Evolutionary conservation across 2,888 invertebrate genomes (phyloP), one percentile per base, ranked within the genome.

Genomic region (Nephrocerus scutellatus): DNA sequence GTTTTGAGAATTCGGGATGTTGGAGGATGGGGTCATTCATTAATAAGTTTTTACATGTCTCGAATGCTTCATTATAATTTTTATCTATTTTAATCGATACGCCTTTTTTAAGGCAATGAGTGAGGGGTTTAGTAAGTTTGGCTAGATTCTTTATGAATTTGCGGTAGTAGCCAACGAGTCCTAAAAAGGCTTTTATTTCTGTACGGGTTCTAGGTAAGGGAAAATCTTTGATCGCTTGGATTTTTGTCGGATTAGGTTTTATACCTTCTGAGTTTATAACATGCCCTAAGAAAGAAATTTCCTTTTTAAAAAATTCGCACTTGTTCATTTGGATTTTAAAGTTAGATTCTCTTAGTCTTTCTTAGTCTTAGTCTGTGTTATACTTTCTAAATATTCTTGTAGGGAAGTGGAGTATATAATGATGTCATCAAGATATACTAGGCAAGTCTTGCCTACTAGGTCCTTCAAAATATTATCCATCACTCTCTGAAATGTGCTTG

Each of bases 401-500:
- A 51, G 34, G 12, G 43, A 41, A 4, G 41, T 44, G 13, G 38
- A 41, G 30, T 36, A 51, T 4, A 51, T 39, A 9, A 55, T 30
- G 2, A 50, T 46, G 21, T 53, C 53, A 33, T 57, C 54, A 26
- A 51, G 34, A 40, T 52, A 56, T 1, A 47, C 47, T 8, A 49
- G 15, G 12, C 46, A 47, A 34, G 47, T 10, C 41, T 34, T 15
- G 57, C 36, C n/a, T 50, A 47, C 37, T 43, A 46, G 40, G 52
- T 48, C 51, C 57, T 15, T 9, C 5, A 67, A 36, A 0, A 66
- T 52, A 30, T 50, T 56, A 31, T 64, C 57, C 63, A 67, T 68
- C 20, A 61, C 41, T 4, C 63, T 30, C 49, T 65, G 65, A 30
- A 67, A 65, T 0, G 63, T 65, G 0, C 57, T 53, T 0, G 69